phyloP scores from a whole-genome alignment of 2,797 vertebrate species.

The Cuniculus paca region DNA sequence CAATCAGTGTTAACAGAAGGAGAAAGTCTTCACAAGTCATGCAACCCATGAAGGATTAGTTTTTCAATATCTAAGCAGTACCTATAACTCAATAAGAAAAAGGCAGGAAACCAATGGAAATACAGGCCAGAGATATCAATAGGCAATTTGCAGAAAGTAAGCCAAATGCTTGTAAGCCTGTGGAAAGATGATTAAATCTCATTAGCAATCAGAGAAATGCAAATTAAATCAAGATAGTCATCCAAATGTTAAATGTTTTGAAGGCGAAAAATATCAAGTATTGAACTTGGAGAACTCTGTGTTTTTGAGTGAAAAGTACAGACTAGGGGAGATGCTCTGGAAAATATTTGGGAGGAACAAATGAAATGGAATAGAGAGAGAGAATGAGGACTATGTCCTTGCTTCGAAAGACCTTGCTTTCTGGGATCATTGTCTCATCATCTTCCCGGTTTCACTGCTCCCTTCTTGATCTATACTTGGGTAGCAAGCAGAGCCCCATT shows the following conservation, averaged over 20 bases:
- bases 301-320: not conserved
- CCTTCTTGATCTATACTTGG: not conserved
- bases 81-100: not conserved
- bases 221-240: not conserved
- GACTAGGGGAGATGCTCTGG: not conserved
- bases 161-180: not conserved
- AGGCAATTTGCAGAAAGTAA: not conserved
- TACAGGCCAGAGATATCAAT: not conserved
- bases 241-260: not conserved
- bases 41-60: not conserved
- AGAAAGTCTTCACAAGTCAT: not conserved
- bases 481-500: not conserved
- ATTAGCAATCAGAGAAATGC: not conserved
- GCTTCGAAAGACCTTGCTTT: not conserved
- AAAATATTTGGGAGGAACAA: not conserved
- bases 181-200: not conserved
- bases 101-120: not conserved
- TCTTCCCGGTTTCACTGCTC: not conserved
- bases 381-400: not conserved
- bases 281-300: not conserved
- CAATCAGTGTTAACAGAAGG: not conserved
- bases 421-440: too few relatives aligned
- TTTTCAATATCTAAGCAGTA: not conserved
- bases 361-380: not conserved
- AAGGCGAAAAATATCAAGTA: not conserved